Conservation (phyloP, 2,113 vertebrate genomes). For the Capreolus pygargus region DNA sequence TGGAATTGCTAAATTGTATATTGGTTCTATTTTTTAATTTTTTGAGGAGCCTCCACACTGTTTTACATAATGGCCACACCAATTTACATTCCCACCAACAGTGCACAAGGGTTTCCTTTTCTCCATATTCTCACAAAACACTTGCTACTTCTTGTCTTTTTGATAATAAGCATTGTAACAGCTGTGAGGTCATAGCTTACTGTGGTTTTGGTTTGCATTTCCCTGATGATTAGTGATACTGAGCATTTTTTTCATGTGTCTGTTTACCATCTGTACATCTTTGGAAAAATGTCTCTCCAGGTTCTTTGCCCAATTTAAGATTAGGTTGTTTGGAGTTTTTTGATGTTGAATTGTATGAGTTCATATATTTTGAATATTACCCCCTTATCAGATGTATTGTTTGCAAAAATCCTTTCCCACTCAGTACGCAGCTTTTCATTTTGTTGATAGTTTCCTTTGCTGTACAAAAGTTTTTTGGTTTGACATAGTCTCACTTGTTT, state of each 20-base stretch:
- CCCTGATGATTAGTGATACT: not conserved
- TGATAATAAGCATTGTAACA: not conserved
- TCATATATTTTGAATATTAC: not conserved
- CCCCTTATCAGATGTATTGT: not conserved
- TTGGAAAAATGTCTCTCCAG: not conserved
- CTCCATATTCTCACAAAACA: not conserved
- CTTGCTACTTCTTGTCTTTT: not conserved
- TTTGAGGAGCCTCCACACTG: not conserved
- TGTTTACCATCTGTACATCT: not conserved
- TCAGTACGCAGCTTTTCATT: not conserved
- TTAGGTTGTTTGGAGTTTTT: not conserved
- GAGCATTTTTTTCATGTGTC: not conserved
- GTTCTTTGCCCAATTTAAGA: not conserved
- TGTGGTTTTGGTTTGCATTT: not conserved
- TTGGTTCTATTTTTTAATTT: not conserved
- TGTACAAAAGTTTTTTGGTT: not conserved
- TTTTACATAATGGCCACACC: not conserved
- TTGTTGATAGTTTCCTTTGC: not conserved
- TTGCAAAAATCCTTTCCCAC: not conserved
- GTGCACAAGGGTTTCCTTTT: not conserved
- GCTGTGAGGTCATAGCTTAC: not conserved
- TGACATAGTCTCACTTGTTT: not conserved
- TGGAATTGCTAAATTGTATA: not conserved
- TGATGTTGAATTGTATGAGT: not conserved
- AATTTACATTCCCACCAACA: not conserved